Conservation (phyloP, 1,140 invertebrate species). For the Drosophila simulans region DNA sequence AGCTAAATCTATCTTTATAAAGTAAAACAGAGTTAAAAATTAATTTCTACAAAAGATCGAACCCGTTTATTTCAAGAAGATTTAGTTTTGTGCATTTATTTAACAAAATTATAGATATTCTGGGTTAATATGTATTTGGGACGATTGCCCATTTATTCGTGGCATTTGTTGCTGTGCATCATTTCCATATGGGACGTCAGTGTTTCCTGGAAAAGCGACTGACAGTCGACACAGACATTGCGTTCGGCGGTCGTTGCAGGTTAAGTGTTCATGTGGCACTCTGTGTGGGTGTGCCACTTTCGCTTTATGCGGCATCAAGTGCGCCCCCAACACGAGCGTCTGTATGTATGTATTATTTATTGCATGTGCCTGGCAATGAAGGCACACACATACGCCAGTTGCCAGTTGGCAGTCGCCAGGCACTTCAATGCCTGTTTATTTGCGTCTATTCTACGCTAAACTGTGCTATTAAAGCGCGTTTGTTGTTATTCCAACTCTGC, state of each 20-base stretch:
- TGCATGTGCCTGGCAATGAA: conserved; percentile 76
- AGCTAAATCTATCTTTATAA: too few relatives aligned
- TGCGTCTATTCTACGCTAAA: conserved; percentile 81
- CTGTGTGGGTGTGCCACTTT: conserved; percentile 66
- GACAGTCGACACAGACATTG: conserved; percentile 44
- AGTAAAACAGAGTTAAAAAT: neutral
- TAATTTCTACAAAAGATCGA: too few relatives aligned
- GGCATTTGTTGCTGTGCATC: conserved; percentile 43
- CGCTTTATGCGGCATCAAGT: conserved; percentile 75
- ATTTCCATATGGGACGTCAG: conserved; percentile 44
- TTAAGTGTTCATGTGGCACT: conserved; percentile 50
- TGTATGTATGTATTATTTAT: conserved; percentile 72
- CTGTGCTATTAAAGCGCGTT: conserved; percentile 82
- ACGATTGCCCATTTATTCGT: conserved; percentile 2
- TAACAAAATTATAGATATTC: neutral
- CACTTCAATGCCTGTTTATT: conserved; percentile 78
- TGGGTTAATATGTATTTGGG: neutral
- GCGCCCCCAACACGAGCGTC: conserved; percentile 53
- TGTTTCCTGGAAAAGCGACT: conserved; percentile 57
- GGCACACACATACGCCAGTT: conserved; percentile 41
- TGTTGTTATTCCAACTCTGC: conserved; percentile 76
- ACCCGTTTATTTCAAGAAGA: too few relatives aligned
- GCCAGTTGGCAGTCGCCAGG: conserved; percentile 46
- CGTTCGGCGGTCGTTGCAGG: conserved; percentile 51
- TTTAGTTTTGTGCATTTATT: too few relatives aligned